These are phyloP conservation scores for Enteromius unitaeniatus DNA, from an alignment of 2,797 vertebrate species.

Conservation along the genomic window DNA sequence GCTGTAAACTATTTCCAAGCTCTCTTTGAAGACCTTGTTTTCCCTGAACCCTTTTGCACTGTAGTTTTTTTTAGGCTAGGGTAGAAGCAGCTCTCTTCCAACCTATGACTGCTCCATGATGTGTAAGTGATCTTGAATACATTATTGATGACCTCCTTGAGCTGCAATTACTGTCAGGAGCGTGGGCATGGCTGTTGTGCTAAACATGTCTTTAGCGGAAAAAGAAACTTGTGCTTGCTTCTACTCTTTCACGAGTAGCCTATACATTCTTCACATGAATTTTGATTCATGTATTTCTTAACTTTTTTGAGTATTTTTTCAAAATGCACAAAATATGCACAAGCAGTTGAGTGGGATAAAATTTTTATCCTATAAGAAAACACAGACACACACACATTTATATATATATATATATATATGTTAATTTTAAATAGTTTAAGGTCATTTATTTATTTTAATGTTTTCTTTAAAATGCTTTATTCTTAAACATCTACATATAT, in stretches of 20 bases:
- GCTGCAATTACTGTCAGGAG: constrained; percentile 76
- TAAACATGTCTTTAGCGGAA: constrained; percentile 72
- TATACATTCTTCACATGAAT: constrained; percentile 69
- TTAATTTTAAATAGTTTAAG: too few relatives aligned
- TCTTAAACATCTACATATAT: too few relatives aligned
- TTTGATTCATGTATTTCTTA: constrained; percentile 72
- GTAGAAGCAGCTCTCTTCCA: constrained; percentile 67
- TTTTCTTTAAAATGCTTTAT: too few relatives aligned
- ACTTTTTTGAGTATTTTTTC: too few relatives aligned
- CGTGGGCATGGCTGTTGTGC: constrained; percentile 74
- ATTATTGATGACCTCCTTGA: constrained; percentile 82
- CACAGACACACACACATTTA: too few relatives aligned
- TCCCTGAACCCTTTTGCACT: constrained; percentile 65
- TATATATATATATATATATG: too few relatives aligned
- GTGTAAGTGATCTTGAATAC: constrained; percentile 83
- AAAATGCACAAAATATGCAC: too few relatives aligned
- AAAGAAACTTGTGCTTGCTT: constrained; percentile 67
- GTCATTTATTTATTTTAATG: too few relatives aligned
- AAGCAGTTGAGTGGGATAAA: too few relatives aligned
- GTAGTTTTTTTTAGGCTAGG: constrained; percentile 33
- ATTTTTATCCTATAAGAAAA: too few relatives aligned
- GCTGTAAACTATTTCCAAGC: constrained; percentile 55
- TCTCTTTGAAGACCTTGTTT: constrained; percentile 69
- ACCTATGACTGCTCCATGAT: constrained; percentile 73
- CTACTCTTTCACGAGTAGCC: constrained; percentile 8